Base-by-base conservation (phyloP, 2,113 vertebrate species). In the Pristiophorus japonicus region DNA sequence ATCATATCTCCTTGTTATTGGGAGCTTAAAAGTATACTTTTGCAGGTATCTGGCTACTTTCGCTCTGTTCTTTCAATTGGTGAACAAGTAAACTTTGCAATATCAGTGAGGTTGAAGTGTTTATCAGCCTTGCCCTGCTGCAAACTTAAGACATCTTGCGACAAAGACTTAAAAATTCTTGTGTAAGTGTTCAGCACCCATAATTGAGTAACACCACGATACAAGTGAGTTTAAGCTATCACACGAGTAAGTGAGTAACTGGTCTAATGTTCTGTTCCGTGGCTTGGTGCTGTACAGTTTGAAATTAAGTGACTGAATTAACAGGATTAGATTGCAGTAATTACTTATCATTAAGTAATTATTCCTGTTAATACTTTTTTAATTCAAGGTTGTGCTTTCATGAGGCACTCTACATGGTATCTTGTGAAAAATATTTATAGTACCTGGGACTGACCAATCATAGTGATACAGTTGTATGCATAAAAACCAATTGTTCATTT, bases 371-470 rank as follows among this genome's bases (percentile, higher is more conserved):
- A 10, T 66, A 67, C n/a, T 92, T 92, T 63, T 51, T 87, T 55
- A 30, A 27, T 63, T 62, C 63, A 94, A 67, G 62, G 24, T 30
- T 93, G n/a, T 63, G 91, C 91, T 67, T 70, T 42, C 65, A 94
- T 65, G 42, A 94, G 47, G 47, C 85, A 55, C 45, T 24, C 45
- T 27, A 30, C 11, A 27, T 55, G 12, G 24, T 94, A 38, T 66
- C 8, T 94, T 42, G 3, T 81, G 16, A 75, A 90, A 90, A 91
- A 92, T n/a, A n/a, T 5, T 59, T 18, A 34, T 59, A 14, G 34
- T 92, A 16, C n/a, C 88, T 92, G 88, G 85, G 59, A 90, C 47
- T 59, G 87, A 92, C 88, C 18, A 16, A 65, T n/a, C 92, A 70
- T 27, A 8, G 62, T 66, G 5, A 45, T 67, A 45, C n/a, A 55